These are phyloP conservation scores for Aurelia aurita DNA, from an alignment of 30 jellyfish, hydroid and myxozoan genomes.

Conservation along the genomic window DNA sequence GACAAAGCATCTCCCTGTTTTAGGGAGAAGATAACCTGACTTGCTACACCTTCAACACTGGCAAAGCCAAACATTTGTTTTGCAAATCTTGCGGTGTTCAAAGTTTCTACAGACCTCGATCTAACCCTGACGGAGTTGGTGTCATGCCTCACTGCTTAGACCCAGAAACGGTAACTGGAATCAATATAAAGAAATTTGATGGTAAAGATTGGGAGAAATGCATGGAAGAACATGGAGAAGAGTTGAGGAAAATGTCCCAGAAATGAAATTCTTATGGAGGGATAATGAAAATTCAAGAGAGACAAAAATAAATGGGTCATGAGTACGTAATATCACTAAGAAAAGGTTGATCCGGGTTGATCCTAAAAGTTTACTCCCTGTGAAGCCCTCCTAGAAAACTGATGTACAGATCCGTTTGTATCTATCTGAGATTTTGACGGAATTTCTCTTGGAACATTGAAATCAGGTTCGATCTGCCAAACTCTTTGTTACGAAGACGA, in stretches of 20 bases:
- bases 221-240: constrained; percentile 72
- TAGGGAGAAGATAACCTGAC: constrained; percentile 85
- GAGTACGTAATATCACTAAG: too few relatives aligned
- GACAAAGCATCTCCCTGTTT: background rate
- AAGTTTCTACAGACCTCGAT: constrained; percentile 93
- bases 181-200: constrained; percentile 63
- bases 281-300: too few relatives aligned
- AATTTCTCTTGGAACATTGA: too few relatives aligned
- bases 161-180: constrained; percentile 47
- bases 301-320: too few relatives aligned
- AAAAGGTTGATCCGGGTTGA: too few relatives aligned
- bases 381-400: too few relatives aligned
- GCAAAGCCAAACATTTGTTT: constrained; percentile 87
- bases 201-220: constrained; percentile 88
- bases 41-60: constrained; percentile 93
- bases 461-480: too few relatives aligned
- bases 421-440: too few relatives aligned
- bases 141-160: constrained; percentile 98
- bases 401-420: too few relatives aligned
- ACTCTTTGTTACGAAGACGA: too few relatives aligned
- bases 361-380: too few relatives aligned
- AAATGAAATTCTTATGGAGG: background rate
- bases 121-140: constrained; percentile 96
- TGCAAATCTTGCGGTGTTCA: constrained; percentile 97
- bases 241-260: constrained; percentile 62